These are phyloP conservation scores for Melanotaenia pygmaea DNA, from an alignment of 2,797 vertebrate genomes.

Conservation along the genomic window DNA sequence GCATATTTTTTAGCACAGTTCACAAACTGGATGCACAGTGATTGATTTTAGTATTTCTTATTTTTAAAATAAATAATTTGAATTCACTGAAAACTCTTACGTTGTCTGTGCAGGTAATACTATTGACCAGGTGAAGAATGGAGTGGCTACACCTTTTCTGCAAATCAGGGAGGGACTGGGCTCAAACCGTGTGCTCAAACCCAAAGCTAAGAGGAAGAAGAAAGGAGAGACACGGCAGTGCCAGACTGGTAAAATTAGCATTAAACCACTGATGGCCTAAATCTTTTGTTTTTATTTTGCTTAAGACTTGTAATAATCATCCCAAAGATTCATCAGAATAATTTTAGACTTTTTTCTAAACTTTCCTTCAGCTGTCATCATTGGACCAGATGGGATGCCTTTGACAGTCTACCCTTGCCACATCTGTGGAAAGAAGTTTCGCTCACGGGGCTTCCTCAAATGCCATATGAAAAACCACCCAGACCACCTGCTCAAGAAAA, in stretches of 20 bases:
- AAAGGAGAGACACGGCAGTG: slow-evolving; percentile 94
- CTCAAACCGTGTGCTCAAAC: slow-evolving; percentile 91
- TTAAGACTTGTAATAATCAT: not conserved
- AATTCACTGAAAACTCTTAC: slow-evolving; percentile 1
- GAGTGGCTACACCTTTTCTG: slow-evolving; percentile 89
- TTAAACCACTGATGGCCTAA: not conserved
- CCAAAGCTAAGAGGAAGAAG: slow-evolving; percentile 94
- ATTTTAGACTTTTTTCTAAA: slow-evolving; percentile 8
- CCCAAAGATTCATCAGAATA: not conserved
- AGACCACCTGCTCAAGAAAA: slow-evolving; percentile 91
- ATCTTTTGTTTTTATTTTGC: not conserved
- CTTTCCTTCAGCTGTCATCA: slow-evolving; percentile 91
- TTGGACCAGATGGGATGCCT: slow-evolving; percentile 96
- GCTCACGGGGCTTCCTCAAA: slow-evolving; percentile 97
- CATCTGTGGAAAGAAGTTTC: slow-evolving; percentile 99
- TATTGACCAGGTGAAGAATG: slow-evolving; percentile 93
- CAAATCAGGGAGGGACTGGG: slow-evolving; percentile 94
- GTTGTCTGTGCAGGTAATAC: slow-evolving; percentile 86
- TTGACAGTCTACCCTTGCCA: slow-evolving; percentile 98
- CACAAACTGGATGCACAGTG: not conserved
- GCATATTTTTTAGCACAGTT: not conserved
- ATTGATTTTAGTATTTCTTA: not conserved
- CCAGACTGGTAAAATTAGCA: slow-evolving; percentile 91
- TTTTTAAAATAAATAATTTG: not conserved
- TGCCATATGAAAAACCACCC: slow-evolving; percentile 98